These are phyloP conservation scores for Dromaius novaehollandiae DNA, from an alignment of 2,113 vertebrate genomes.

Conservation along the genomic window DNA sequence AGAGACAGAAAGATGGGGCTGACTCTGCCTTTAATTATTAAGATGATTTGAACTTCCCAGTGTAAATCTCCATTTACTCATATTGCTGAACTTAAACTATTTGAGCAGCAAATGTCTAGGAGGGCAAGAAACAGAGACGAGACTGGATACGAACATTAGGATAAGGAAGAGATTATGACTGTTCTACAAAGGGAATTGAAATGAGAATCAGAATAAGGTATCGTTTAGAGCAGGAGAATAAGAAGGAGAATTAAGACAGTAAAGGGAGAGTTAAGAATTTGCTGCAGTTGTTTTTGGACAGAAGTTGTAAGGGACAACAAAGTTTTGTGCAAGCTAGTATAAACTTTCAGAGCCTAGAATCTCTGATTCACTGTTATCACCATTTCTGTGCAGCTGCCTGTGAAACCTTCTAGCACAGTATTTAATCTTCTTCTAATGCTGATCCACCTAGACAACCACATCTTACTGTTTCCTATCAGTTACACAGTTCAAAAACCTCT, in stretches of 20 bases:
- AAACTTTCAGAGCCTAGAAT: neutral
- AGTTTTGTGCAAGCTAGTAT: neutral
- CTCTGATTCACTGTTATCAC: neutral
- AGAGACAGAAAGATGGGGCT: neutral
- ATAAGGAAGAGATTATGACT: neutral
- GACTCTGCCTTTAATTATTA: neutral
- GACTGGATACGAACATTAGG: neutral
- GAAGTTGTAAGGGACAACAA: neutral
- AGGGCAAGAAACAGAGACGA: neutral
- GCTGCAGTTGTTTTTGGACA: neutral
- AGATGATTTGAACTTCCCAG: neutral
- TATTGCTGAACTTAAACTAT: neutral
- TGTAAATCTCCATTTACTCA: neutral
- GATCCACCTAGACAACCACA: neutral
- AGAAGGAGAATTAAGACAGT: neutral
- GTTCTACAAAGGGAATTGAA: neutral
- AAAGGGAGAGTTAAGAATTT: neutral
- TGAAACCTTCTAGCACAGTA: neutral
- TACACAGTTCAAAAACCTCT: neutral
- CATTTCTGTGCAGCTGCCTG: neutral
- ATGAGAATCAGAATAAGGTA: neutral
- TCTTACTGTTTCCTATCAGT: neutral
- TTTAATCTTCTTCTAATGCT: neutral
- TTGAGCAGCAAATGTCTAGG: neutral
- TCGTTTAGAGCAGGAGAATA: neutral